phyloP scores from a whole-genome alignment of 2,797 vertebrate genomes.

The Crocidura indochinensis region DNA sequence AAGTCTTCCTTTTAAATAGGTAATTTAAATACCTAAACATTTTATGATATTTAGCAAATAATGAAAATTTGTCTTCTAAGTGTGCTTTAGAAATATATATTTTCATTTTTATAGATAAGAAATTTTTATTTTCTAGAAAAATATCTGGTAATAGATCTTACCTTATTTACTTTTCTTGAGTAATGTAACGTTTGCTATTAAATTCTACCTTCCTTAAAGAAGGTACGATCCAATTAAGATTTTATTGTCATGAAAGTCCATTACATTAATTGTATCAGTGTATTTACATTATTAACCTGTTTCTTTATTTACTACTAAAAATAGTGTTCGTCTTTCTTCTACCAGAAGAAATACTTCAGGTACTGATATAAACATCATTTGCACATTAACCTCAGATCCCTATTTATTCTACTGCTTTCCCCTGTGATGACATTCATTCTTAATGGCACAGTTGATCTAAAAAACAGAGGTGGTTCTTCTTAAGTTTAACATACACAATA shows the following conservation, averaged over 20 bases:
- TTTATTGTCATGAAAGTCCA: neutral
- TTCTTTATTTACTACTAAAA: conserved; percentile 20
- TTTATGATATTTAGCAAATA: neutral
- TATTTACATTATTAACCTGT: neutral
- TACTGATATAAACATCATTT: conserved; percentile 7
- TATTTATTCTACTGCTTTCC: conserved; percentile 46
- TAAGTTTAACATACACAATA: no score
- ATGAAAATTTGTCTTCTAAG: neutral
- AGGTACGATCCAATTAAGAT: neutral
- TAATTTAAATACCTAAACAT: neutral
- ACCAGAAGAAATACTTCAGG: neutral
- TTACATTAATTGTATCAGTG: neutral
- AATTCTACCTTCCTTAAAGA: no score
- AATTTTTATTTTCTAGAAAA: no score
- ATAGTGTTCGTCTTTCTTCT: neutral
- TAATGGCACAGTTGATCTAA: neutral
- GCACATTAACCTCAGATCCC: neutral
- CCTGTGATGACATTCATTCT: neutral
- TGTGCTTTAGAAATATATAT: neutral
- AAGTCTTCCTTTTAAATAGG: conserved; percentile 22
- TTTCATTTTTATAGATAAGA: no score
- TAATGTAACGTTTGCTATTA: no score
- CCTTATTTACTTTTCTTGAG: no score
- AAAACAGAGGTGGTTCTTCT: no score
- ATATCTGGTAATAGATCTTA: no score